Evolutionary conservation across 1,140 invertebrate species (phyloP).

Genomic region (Zaprionus camerounensis): DNA sequence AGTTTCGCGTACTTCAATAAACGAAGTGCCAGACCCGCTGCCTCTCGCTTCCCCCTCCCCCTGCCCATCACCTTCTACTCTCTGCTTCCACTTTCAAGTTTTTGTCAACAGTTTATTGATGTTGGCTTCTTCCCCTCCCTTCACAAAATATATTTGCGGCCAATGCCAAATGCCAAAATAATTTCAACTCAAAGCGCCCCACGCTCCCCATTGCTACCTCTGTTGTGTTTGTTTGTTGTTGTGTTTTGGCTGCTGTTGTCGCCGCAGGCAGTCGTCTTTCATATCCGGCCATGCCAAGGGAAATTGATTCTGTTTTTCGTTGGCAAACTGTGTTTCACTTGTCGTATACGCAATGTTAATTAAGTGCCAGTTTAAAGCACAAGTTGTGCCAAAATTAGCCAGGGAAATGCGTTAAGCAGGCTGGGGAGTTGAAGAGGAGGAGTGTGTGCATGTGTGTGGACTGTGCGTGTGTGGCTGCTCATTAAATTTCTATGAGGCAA

Average conservation of each 20-base stretch:
- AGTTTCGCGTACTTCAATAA: conserved; percentile 71
- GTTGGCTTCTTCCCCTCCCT: conserved; percentile 49
- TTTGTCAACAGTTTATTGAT: conserved; percentile 71
- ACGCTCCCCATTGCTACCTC: neutral
- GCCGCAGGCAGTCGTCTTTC: conserved; percentile 74
- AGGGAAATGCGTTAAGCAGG: conserved; percentile 13
- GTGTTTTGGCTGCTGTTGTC: conserved; percentile 37
- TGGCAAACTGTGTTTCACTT: conserved; percentile 3
- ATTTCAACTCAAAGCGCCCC: conserved; percentile 38
- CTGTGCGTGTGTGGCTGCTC: conserved; percentile 24
- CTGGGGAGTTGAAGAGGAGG: neutral
- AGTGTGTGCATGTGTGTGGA: neutral
- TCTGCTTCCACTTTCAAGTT: conserved; percentile 50
- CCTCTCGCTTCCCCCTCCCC: neutral
- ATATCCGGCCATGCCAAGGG: conserved; percentile 62
- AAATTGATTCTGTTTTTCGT: conserved; percentile 67
- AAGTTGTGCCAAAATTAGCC: conserved; percentile 38
- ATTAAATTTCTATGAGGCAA: conserved; percentile 48
- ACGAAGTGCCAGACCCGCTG: conserved; percentile 58
- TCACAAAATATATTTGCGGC: conserved; percentile 53
- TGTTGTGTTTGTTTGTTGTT: conserved; percentile 25
- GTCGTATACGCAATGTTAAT: conserved; percentile 69
- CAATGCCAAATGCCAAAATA: conserved; percentile 60
- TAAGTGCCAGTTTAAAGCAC: conserved; percentile 71
- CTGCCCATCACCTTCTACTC: conserved; percentile 1